Conservation (phyloP, 2,888 invertebrate species). For the Eupithecia abbreviata region DNA sequence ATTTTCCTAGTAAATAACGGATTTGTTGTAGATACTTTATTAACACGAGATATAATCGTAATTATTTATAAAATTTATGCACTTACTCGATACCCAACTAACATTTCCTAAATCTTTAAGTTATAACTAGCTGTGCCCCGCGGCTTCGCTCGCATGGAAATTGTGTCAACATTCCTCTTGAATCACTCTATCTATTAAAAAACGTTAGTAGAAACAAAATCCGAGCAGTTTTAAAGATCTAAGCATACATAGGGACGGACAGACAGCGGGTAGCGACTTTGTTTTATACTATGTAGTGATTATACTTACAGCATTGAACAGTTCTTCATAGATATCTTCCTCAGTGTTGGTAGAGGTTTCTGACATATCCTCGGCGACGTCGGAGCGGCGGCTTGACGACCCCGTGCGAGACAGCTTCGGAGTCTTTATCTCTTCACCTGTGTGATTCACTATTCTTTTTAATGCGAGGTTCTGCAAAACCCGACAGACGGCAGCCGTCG, state of each 20-base stretch:
- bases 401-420: constrained; percentile 73
- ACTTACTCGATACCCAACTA: too few relatives aligned
- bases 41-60: too few relatives aligned
- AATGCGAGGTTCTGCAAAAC: background rate
- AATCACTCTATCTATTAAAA: too few relatives aligned
- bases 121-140: too few relatives aligned
- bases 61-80: background rate
- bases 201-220: too few relatives aligned
- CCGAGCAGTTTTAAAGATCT: too few relatives aligned
- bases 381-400: constrained; percentile 75
- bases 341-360: constrained; percentile 88
- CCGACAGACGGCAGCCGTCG: background rate
- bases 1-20: background rate
- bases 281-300: background rate
- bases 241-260: too few relatives aligned
- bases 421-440: constrained; percentile 76
- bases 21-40: too few relatives aligned
- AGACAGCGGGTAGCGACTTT: too few relatives aligned
- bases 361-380: constrained; percentile 87
- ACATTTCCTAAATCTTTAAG: too few relatives aligned
- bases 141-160: too few relatives aligned
- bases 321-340: constrained; percentile 94
- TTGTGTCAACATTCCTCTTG: too few relatives aligned
- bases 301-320: constrained; percentile 89
- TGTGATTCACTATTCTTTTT: background rate